Conservation (phyloP, 2,888 invertebrate genomes). For the Nomada hirtipes region DNA sequence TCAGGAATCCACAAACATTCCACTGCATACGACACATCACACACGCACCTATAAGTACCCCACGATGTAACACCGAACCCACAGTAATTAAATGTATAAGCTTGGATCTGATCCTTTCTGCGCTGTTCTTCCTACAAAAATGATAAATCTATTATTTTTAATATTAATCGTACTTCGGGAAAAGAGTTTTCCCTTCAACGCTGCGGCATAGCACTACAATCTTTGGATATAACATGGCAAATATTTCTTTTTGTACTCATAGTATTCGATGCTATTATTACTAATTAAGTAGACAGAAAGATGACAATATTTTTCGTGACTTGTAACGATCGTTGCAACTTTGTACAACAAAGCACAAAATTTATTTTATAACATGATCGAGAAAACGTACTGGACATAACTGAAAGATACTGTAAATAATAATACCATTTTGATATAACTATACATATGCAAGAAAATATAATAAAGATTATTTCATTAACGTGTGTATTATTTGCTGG, state of each 20-base stretch:
- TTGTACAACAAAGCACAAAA: neutral
- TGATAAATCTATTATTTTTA: too few relatives aligned
- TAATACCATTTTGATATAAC: conserved; percentile 4
- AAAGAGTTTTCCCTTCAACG: too few relatives aligned
- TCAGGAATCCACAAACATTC: neutral
- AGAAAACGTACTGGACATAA: neutral
- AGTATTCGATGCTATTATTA: neutral
- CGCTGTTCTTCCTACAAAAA: too few relatives aligned
- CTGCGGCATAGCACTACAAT: too few relatives aligned
- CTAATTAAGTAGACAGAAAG: neutral
- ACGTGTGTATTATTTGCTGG: neutral
- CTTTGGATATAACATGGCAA: neutral
- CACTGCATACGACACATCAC: neutral
- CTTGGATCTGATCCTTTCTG: too few relatives aligned
- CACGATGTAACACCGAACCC: too few relatives aligned
- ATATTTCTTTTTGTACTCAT: neutral
- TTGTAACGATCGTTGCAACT: neutral
- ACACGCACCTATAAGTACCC: neutral
- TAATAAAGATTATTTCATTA: neutral
- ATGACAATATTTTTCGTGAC: neutral
- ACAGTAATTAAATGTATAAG: too few relatives aligned
- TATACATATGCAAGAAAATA: neutral
- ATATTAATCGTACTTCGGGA: too few relatives aligned
- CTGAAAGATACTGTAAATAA: neutral
- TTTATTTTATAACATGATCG: neutral